Conservation (phyloP, 2,113 vertebrate species). For the Phasianus colchicus region DNA sequence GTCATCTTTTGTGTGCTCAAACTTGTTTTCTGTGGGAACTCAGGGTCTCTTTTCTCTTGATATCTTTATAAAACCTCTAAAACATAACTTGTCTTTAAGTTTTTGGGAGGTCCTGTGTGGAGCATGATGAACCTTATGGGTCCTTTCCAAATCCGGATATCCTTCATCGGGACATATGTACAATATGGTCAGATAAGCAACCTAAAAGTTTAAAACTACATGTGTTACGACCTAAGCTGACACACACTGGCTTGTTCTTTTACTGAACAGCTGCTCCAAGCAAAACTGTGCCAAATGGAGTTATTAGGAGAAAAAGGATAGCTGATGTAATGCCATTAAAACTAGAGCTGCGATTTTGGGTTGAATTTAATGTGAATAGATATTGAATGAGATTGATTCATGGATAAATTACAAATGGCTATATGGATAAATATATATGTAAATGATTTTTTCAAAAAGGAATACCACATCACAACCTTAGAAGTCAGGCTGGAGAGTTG, state of each 20-base stretch:
- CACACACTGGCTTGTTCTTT: not conserved
- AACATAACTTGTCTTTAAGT: not conserved
- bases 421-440: not conserved
- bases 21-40: not conserved
- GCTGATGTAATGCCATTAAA: rapidly evolving
- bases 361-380: not conserved
- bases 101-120: too few relatives aligned
- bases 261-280: not conserved
- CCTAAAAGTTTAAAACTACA: not conserved
- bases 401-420: not conserved
- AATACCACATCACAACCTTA: not conserved
- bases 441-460: not conserved
- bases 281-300: not conserved
- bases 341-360: rapidly evolving
- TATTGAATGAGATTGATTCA: not conserved
- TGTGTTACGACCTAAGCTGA: not conserved
- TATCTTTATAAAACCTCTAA: not conserved
- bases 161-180: rapidly evolving
- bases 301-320: not conserved
- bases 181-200: not conserved
- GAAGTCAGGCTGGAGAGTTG: not conserved
- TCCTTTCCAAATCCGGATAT: too few relatives aligned
- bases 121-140: too few relatives aligned
- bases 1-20: not conserved
- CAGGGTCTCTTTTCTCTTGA: not conserved